Evolutionary conservation across 2,888 invertebrate genomes (phyloP), one percentile per base, ranked within the genome.

Genomic region (Vanessa cardui): DNA sequence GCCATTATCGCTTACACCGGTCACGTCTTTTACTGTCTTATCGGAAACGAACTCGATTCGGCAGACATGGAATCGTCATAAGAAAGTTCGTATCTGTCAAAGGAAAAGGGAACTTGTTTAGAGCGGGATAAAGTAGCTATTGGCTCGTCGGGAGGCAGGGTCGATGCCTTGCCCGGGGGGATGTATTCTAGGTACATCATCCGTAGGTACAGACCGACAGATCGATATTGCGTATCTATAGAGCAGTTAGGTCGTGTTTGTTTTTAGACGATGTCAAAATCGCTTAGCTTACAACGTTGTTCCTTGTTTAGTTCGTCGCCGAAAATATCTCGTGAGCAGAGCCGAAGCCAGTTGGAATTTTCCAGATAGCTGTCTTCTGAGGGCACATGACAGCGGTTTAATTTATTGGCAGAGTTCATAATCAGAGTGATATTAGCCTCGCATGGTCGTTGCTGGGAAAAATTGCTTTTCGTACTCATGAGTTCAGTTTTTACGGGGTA

Each of bases 41-140:
- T 82, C 84, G 83, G 84, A 85, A 85, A 85, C 83, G 83, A 82
- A 80, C 81, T 77, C 78, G 74, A 79, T 77, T 77, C 78, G 74
- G 83, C 74, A 92, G 91, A 91, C 91, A 83, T 84, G 76, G 80
- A 79, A 91, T 87, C 79, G 90, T 86, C 89, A 83, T 84, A 92
- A 91, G 88, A 84, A 83, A 83, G 79, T 68, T 71, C 74, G 71
- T 66, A 70, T 69, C 73, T 74, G 83, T 80, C 83, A 78, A 80
- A 80, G 82, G 81, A 87, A 88, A 87, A 82, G 81, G 81, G 76
- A 72, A 81, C 84, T 78, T 88, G 79, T 79, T 79, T 66, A 72
- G 70, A 71, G 44, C 1, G 65, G 58, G 63, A 65, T 77, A 81
- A 72, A 76, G 81, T 73, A 58, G 74, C 68, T 71, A 76, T 79